Percentiles rank a stretch among this genome's conserved stretches.
These are phyloP conservation scores for Ladona fulva DNA, from an alignment of 1,140 invertebrate species.

Conservation along the genomic window DNA sequence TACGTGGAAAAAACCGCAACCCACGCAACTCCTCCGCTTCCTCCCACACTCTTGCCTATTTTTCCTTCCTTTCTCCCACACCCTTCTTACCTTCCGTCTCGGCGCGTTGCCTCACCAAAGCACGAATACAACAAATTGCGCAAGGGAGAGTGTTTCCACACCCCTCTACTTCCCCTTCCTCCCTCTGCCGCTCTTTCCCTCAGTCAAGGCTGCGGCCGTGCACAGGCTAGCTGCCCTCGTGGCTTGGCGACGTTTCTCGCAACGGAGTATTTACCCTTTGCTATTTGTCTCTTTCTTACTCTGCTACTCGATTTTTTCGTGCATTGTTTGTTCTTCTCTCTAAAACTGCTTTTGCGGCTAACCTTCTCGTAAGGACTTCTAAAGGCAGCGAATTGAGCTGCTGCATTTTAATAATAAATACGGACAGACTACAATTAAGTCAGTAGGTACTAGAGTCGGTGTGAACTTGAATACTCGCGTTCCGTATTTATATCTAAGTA, in stretches of 20 bases:
- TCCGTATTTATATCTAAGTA: no score
- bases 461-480: no score
- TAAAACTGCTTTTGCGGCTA: neutral
- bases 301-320: neutral
- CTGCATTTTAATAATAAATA: no score
- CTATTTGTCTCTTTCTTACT: no score
- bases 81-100: constrained; percentile 11
- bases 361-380: no score
- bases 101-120: constrained; percentile 5
- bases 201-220: neutral
- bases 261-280: no score
- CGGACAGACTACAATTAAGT: no score
- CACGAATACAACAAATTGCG: constrained; percentile 9
- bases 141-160: constrained; percentile 6
- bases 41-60: neutral
- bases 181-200: neutral
- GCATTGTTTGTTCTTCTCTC: neutral
- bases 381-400: no score
- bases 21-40: neutral
- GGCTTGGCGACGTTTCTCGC: no score
- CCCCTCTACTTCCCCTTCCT: neutral
- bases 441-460: no score
- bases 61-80: constrained; percentile 11
- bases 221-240: neutral
- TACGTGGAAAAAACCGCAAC: no score